A percentile compares a stretch with the other conserved stretches of the same genome.
These are phyloP conservation scores for Nymphalis c-album DNA, from an alignment of 2,888 invertebrate genomes.

Conservation along the genomic window DNA sequence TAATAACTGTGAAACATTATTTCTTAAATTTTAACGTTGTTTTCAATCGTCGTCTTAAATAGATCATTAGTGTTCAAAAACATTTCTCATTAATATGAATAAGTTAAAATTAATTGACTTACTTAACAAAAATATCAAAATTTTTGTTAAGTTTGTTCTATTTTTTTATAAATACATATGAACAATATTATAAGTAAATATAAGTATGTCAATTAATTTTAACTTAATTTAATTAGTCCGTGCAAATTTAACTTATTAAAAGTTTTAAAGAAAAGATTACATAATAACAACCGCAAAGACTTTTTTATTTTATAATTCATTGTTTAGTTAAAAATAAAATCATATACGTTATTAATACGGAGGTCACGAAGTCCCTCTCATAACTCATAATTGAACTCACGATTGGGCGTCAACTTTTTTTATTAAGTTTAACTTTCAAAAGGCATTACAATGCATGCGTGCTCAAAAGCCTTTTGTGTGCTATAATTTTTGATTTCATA, in stretches of 20 bases:
- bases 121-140: too few species aligned
- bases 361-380: conserved; percentile 14
- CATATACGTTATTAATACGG: conserved; percentile 9
- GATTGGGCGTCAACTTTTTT: conserved; percentile 27
- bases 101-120: too few species aligned
- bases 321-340: not conserved
- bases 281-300: not conserved
- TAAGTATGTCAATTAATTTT: too few species aligned
- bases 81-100: too few species aligned
- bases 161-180: too few species aligned
- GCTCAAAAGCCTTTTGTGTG: conserved; percentile 28
- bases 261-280: not conserved
- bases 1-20: not conserved
- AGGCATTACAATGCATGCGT: conserved; percentile 30
- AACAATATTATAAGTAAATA: too few species aligned
- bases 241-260: too few species aligned
- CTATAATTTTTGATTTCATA: conserved; percentile 32
- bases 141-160: too few species aligned
- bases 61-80: too few species aligned
- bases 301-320: not conserved
- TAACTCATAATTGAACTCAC: conserved; percentile 22
- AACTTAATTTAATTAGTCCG: too few species aligned
- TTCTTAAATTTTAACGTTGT: too few species aligned
- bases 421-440: conserved; percentile 28
- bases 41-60: too few species aligned